These are phyloP conservation scores for Leucoraja ocellata DNA, from an alignment of 2,797 vertebrate genomes.

Conservation along the genomic window DNA sequence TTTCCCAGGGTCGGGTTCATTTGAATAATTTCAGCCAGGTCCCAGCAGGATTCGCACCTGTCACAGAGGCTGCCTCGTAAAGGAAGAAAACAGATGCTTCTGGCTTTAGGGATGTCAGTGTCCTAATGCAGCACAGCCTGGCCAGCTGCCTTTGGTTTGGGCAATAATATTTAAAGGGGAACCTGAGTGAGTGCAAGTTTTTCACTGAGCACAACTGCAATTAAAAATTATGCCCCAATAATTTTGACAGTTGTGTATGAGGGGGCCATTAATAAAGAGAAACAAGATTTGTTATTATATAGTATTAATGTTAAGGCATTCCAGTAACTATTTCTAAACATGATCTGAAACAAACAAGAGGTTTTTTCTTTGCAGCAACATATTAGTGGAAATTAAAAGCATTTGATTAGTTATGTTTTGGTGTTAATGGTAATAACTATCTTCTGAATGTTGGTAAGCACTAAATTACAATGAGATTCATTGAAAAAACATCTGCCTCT, in stretches of 20 bases:
- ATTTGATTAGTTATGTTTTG: neutral
- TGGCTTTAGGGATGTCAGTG: neutral
- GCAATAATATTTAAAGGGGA: neutral
- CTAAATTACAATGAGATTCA: neutral
- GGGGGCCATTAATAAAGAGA: too few relatives aligned
- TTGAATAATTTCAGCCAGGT: slow-evolving; percentile 13
- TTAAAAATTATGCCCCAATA: neutral
- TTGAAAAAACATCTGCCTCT: neutral
- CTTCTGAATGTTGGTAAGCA: neutral
- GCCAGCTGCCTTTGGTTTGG: neutral
- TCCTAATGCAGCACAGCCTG: slow-evolving; percentile 1
- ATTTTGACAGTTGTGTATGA: neutral
- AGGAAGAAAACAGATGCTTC: slow-evolving; percentile 25
- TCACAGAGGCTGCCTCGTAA: neutral
- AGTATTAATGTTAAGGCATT: too few relatives aligned
- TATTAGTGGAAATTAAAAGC: neutral
- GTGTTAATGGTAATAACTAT: neutral
- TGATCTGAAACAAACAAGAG: too few relatives aligned
- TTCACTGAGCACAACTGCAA: neutral
- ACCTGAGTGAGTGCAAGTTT: neutral
- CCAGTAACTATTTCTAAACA: too few relatives aligned
- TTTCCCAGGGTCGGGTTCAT: slow-evolving; percentile 1
- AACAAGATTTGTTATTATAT: too few relatives aligned
- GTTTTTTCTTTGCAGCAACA: neutral
- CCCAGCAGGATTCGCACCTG: slow-evolving; percentile 35